Base-by-base conservation (phyloP, 64 coral and sea anemone species). In the Acropora yongei region DNA sequence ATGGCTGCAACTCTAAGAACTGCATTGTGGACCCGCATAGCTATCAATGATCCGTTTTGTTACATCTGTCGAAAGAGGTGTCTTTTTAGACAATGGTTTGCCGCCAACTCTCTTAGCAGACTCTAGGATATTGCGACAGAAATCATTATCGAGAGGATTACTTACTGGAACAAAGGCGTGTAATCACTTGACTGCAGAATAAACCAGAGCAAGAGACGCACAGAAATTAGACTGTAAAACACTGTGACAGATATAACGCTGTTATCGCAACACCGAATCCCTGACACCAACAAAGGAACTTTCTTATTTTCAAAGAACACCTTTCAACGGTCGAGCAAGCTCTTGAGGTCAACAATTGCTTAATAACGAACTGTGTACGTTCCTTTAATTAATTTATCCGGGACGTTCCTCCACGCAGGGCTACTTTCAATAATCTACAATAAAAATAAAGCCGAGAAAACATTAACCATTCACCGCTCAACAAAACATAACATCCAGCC, bases 91-190 rank as follows among this genome's bases (percentile, higher is more conserved):
- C 14, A 74, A 20, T 53, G 10, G 68, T 9, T 72, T 86, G 73
- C 47, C 10, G 55, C 68, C n/a, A 63, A 51, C 42, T 57, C 90
- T 10, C 41, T 76, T 82, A 61, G 80, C 68, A 74, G 80, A 77
- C 75, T 86, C 68, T 42, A 92, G 41, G 17, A 78, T 78, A 85
- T 92, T 92, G 19, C 68, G 57, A 76, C 80, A 92, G 63, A 86
- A 58, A 49, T 71, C 72, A 75, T 76, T 85, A 49, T 92, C 90
- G 12, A 92, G 76, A 75, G 90, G 90, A 55, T 92, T 92, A 55
- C 45, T 61, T 39, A 14, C 51, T 44, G 79, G 90, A 57, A 84
- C 47, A 66, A 88, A 75, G 2, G 86, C 30, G 69, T 88, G 68
- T 17, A 74, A 75, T 71, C 86, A 88, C 20, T 77, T 88, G 44